Evolutionary conservation across 1,140 invertebrate genomes (phyloP).

Genomic region (Drosophila grimshawi): DNA sequence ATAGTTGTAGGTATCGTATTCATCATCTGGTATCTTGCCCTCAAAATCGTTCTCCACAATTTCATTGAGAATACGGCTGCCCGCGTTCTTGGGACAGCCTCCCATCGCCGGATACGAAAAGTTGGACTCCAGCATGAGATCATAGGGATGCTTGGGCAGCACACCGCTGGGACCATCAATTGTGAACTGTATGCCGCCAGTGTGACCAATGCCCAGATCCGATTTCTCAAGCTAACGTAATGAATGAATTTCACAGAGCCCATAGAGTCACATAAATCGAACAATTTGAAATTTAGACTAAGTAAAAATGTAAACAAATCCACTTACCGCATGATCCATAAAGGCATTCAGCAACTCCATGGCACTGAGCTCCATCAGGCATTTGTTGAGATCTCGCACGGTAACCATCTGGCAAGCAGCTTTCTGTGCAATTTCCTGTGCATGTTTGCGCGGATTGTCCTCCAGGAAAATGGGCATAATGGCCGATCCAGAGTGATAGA

Average conservation of each 20-base stretch:
- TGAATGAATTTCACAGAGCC: too few species aligned
- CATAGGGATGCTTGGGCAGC: conserved; percentile 77
- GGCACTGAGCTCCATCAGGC: conserved; percentile 72
- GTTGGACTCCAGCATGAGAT: conserved; percentile 77
- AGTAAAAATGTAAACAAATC: not conserved
- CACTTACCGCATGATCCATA: conserved; percentile 77
- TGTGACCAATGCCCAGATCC: conserved; percentile 75
- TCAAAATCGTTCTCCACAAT: conserved; percentile 82
- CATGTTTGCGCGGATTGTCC: conserved; percentile 75
- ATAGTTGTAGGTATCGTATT: conserved; percentile 72
- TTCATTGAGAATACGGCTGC: conserved; percentile 73
- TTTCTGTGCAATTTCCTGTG: conserved; percentile 75
- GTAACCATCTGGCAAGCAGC: conserved; percentile 73
- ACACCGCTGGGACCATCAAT: conserved; percentile 80
- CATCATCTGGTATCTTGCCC: conserved; percentile 77
- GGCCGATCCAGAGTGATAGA: conserved; percentile 81
- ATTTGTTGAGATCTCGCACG: conserved; percentile 73
- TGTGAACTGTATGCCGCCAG: conserved; percentile 82
- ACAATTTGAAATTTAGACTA: not conserved
- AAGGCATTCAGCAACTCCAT: conserved; percentile 76
- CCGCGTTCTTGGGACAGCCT: conserved; percentile 78
- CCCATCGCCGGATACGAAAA: conserved; percentile 80
- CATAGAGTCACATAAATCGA: too few species aligned
- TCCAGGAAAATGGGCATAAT: conserved; percentile 82
- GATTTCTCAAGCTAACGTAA: conserved; percentile 72